Base-by-base conservation (phyloP, 2,888 invertebrate species). In the Drosophila nigritarsus region DNA sequence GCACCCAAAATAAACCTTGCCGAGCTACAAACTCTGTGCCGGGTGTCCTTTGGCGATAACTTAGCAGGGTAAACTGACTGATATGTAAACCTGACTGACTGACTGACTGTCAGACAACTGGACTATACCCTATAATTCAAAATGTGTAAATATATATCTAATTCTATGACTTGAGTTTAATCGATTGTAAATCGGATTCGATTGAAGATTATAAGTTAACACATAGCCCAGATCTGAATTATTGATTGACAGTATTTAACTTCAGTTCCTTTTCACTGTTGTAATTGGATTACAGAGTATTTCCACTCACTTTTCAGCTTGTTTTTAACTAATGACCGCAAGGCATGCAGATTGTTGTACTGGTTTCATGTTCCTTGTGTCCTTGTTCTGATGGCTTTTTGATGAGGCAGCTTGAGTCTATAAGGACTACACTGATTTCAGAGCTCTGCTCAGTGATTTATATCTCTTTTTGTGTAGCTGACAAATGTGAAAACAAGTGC, bases 1-100 rank as follows among this genome's bases (percentile, higher is more conserved):
- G 73, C 84, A 82, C 82, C 81, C 80, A 65, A 54, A 49, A 54
- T 32, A 65, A 71, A 64, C 61, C 68, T 29, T 50, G 20, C 48
- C n/a, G 29, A 60, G 65, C 56, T 15, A 20, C 56, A 30, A 30
- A 40, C n/a, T 40, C 40, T 20, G 54, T 61, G 29, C 53, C 54
- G 53, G 48, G 32, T 63, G 32, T 63, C 42, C 32, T 36, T 40
- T 36, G 51, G 40, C 62, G 50, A 59, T 49, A 66, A 42, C 45
- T 34, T n/a, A n/a, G n/a, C n/a, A n/a, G n/a, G n/a, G n/a, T n/a
- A n/a, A n/a, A n/a, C n/a, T 59, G 32, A 68, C 66, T 61, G 20
- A 68, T 7, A 45, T 51, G 72, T 51, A 56, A 83, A 61, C 54
- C 32, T 32, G 32, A 69, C 53, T 54, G 63, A 74, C 55, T 51